Evolutionary conservation across 2,797 vertebrate species (phyloP).

Genomic region (Anguilla marmorata): DNA sequence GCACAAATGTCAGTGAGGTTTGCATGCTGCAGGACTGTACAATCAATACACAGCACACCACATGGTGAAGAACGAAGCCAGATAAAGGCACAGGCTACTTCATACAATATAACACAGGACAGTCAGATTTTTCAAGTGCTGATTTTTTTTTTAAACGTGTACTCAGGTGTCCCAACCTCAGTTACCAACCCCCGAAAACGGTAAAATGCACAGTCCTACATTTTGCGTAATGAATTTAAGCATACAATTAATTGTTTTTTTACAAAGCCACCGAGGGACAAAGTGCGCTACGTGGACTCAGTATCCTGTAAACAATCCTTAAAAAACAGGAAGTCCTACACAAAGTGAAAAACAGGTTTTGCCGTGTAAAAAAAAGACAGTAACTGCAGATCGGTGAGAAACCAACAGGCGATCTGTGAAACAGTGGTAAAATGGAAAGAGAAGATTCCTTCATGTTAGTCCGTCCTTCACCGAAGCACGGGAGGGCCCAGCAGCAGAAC

Average conservation of each 20-base stretch:
- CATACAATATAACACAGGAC: constrained; percentile 39
- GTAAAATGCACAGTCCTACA: not conserved
- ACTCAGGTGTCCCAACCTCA: constrained; percentile 25
- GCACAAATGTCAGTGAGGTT: constrained; percentile 29
- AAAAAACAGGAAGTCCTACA: constrained; percentile 18
- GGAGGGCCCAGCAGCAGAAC: constrained; percentile 41
- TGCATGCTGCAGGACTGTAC: constrained; percentile 39
- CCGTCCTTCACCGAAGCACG: constrained; percentile 31
- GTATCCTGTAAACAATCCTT: constrained; percentile 41
- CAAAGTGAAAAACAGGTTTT: constrained; percentile 13
- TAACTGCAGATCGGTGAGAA: not conserved
- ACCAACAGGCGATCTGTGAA: not conserved
- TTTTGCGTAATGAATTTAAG: not conserved
- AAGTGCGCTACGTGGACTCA: not conserved
- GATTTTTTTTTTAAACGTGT: constrained; percentile 28
- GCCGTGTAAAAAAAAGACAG: not conserved
- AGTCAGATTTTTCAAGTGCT: constrained; percentile 41
- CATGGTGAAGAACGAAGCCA: constrained; percentile 38
- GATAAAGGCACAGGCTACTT: constrained; percentile 59
- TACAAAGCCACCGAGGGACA: constrained; percentile 15
- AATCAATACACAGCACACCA: constrained; percentile 13
- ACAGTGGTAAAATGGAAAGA: constrained; percentile 18
- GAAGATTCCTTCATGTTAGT: constrained; percentile 29
- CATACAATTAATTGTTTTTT: not conserved
- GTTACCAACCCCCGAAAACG: constrained; percentile 11